Percentiles rank a stretch among this genome's conserved stretches.
Conservation (phyloP, 37 sponge, comb jelly and placozoan species). For the Axinella damicornis region DNA sequence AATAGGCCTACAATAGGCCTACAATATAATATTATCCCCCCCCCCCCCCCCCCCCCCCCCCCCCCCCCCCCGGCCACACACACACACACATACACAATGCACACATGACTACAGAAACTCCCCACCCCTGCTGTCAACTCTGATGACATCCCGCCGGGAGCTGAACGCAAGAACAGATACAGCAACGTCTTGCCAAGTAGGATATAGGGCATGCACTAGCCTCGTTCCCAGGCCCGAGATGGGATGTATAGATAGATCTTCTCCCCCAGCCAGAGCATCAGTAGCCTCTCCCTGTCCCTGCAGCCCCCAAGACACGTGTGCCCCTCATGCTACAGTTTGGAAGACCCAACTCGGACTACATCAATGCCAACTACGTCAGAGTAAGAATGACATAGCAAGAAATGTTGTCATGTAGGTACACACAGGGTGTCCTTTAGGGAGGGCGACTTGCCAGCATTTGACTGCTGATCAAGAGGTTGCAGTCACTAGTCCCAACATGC, state of each 20-base stretch:
- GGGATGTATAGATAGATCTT: too few relatives aligned
- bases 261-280: too few relatives aligned
- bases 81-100: too few relatives aligned
- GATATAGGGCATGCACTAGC: too few relatives aligned
- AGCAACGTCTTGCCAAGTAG: conserved; percentile 86
- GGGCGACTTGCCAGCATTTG: not conserved
- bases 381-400: conserved; percentile 33
- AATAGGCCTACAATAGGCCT: too few relatives aligned
- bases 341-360: conserved; percentile 81
- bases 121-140: conserved; percentile 57
- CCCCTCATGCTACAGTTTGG: conserved; percentile 70
- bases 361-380: conserved; percentile 89
- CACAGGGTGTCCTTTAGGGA: too few relatives aligned
- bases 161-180: conserved; percentile 90
- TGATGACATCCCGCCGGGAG: conserved; percentile 79
- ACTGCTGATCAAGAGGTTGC: not conserved
- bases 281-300: not conserved
- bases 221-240: too few relatives aligned
- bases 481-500: too few relatives aligned
- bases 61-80: too few relatives aligned
- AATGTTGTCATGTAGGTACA: too few relatives aligned
- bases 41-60: not conserved
- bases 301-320: conserved; percentile 83
- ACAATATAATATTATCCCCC: too few relatives aligned
- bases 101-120: conserved; percentile 72